Base-by-base conservation (phyloP, 2,113 vertebrate species). In the Crotalus helleri region DNA sequence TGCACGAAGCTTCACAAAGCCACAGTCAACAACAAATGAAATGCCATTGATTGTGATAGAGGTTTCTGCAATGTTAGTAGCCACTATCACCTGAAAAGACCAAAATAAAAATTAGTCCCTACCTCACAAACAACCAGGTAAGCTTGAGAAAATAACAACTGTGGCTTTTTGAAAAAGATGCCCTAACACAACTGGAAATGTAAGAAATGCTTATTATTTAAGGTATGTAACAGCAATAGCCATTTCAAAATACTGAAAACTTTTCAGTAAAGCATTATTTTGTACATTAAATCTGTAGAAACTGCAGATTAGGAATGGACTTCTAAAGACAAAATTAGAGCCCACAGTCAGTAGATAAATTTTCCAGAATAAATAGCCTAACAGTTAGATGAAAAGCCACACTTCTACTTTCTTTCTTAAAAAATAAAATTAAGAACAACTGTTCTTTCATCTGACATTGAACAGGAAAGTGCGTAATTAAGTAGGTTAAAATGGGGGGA, bases 61-160 rank as follows among this genome's bases (percentile, higher is more conserved):
- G 2, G 99, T 99, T 97, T 99, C 99, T 0, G 99, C 99, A 44
- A 99, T 98, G 93, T 99, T 99, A n/a, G 99, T 99, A 54, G 99
- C 99, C 3, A 99, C 99, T 26, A 99, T 98, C 95, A 99, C 98
- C 99, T 99, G 96, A 11, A 7, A 94, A 44, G 0, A 91, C 7
- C 7, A 29, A 51, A 91, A 44, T 81, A 81, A 93, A 85, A 90
- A 53, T 0, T 21, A 91, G 39, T 39, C 2, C 11, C 5, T 46
- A 58, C 5, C 1, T 21, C 11, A 85, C 51, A 26, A 85, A 24
- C 19, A 59, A 33, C 44, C 53, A 49, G 9, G 9, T 53, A 85
- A 64, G 4, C n/a, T 61, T 90, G 29, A 90, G 57, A 57, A 90
- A 86, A 57, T 7, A 53, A 23, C 88, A 51, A 89, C 10, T 87